Conservation (phyloP, 2,797 vertebrate genomes). For the Muscicapa comitata region DNA sequence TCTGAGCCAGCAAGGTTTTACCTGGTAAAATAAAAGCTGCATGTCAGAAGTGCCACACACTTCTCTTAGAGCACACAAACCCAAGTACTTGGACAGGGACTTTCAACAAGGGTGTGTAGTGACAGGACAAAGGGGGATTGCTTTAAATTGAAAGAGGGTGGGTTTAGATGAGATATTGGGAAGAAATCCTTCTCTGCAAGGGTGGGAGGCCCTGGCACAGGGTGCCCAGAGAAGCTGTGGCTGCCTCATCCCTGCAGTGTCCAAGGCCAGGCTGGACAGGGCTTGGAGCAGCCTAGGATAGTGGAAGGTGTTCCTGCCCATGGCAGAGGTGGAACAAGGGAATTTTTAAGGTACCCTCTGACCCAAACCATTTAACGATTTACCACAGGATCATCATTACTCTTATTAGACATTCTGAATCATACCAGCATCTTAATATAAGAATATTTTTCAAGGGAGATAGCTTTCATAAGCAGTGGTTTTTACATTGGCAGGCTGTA, state of each 20-base stretch:
- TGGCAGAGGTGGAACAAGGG: background rate
- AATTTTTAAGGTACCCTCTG: background rate
- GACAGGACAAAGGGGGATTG: background rate
- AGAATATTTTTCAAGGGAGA: background rate
- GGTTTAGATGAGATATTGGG: background rate
- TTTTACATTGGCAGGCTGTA: background rate
- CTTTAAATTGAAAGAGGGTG: background rate
- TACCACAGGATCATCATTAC: background rate
- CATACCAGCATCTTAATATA: background rate
- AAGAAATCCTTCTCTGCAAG: background rate
- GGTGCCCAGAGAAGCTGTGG: background rate
- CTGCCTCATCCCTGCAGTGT: background rate
- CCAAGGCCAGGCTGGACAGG: rapidly evolving
- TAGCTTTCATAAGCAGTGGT: background rate
- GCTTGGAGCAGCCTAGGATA: rapidly evolving
- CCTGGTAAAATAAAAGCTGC: conserved; percentile 71
- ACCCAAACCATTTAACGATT: background rate
- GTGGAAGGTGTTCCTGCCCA: background rate
- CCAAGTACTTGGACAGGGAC: background rate
- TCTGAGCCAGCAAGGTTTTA: conserved; percentile 96
- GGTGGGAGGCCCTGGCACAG: background rate
- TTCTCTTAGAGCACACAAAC: background rate
- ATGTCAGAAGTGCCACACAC: background rate
- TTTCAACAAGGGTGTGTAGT: background rate
- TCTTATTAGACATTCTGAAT: background rate